Evolutionary conservation across 2,888 invertebrate species (phyloP).

Genomic region (Thereva unica): DNA sequence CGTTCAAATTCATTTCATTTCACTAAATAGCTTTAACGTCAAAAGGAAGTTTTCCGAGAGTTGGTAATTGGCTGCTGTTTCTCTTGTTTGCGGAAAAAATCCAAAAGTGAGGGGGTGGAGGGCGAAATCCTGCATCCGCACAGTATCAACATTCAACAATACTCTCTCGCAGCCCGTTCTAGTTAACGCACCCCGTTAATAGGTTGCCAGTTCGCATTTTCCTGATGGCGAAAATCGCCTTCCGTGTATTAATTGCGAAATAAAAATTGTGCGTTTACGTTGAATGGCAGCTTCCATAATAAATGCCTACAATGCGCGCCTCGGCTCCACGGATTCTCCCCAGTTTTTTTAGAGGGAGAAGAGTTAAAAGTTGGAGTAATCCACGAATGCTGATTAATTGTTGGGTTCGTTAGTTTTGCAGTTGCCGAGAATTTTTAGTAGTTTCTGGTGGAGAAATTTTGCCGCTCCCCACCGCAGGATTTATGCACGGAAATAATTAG

Average conservation of each 20-base stretch:
- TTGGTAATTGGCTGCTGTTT: slow-evolving; percentile 40
- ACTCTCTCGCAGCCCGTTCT: slow-evolving; percentile 35
- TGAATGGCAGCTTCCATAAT: slow-evolving; percentile 31
- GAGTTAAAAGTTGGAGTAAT: slow-evolving; percentile 23
- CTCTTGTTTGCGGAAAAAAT: slow-evolving; percentile 39
- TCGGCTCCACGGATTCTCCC: slow-evolving; percentile 22
- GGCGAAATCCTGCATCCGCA: slow-evolving; percentile 1
- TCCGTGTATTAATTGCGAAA: slow-evolving; percentile 35
- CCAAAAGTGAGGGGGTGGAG: slow-evolving; percentile 9
- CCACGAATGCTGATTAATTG: slow-evolving; percentile 30
- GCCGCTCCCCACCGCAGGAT: too few species aligned
- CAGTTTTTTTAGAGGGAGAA: slow-evolving; percentile 19
- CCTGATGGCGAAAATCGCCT: slow-evolving; percentile 37
- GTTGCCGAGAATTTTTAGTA: slow-evolving; percentile 2
- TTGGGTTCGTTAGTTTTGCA: slow-evolving; percentile 32
- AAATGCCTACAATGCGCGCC: slow-evolving; percentile 24
- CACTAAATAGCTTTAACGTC: slow-evolving; percentile 40
- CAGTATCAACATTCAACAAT: slow-evolving; percentile 26
- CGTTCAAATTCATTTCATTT: slow-evolving; percentile 39
- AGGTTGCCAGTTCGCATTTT: slow-evolving; percentile 29
- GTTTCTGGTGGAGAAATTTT: too few species aligned
- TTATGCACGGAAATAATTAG: too few species aligned
- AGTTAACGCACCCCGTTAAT: slow-evolving; percentile 40
- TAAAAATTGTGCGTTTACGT: slow-evolving; percentile 33
- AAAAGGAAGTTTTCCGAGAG: slow-evolving; percentile 39